Percentiles rank a stretch among this genome's conserved stretches.
These are phyloP conservation scores for Cylloceria caligata DNA, from an alignment of 2,888 invertebrate species.

Conservation along the genomic window DNA sequence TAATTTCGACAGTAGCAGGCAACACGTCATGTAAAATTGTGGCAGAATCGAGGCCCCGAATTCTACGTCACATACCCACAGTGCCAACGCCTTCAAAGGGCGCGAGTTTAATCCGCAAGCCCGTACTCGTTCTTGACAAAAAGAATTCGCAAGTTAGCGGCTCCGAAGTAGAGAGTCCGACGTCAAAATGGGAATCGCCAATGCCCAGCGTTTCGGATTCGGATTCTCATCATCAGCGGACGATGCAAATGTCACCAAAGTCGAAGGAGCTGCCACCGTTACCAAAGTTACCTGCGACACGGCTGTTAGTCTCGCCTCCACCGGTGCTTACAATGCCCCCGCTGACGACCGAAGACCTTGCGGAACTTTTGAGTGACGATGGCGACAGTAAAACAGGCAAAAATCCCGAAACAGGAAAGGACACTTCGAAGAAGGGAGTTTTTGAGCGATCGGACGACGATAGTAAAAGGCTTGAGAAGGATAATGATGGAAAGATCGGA, in stretches of 20 bases:
- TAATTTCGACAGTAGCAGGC: neutral
- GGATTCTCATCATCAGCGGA: slow-evolving; percentile 69
- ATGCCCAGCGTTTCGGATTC: slow-evolving; percentile 69
- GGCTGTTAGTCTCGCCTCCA: slow-evolving; percentile 76
- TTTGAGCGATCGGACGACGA: slow-evolving; percentile 30
- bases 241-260: slow-evolving; percentile 69
- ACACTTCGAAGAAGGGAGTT: slow-evolving; percentile 4
- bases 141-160: slow-evolving; percentile 58
- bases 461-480: slow-evolving; percentile 46
- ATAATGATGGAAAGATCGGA: slow-evolving; percentile 45
- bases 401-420: slow-evolving; percentile 54
- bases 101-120: slow-evolving; percentile 72
- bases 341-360: slow-evolving; percentile 80
- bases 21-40: slow-evolving; percentile 32
- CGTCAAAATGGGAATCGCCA: slow-evolving; percentile 67
- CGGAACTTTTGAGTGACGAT: slow-evolving; percentile 82
- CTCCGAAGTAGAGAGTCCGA: slow-evolving; percentile 59
- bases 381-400: slow-evolving; percentile 76
- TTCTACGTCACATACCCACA: slow-evolving; percentile 75
- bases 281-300: slow-evolving; percentile 68
- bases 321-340: slow-evolving; percentile 79
- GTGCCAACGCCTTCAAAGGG: slow-evolving; percentile 76
- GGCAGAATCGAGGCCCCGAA: slow-evolving; percentile 48
- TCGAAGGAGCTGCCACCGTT: slow-evolving; percentile 64
- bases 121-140: slow-evolving; percentile 75